Evolutionary conservation across 2,797 vertebrate species (phyloP), one percentile per base, ranked within the genome.

Genomic region (Neosilurus hyrtlii): DNA sequence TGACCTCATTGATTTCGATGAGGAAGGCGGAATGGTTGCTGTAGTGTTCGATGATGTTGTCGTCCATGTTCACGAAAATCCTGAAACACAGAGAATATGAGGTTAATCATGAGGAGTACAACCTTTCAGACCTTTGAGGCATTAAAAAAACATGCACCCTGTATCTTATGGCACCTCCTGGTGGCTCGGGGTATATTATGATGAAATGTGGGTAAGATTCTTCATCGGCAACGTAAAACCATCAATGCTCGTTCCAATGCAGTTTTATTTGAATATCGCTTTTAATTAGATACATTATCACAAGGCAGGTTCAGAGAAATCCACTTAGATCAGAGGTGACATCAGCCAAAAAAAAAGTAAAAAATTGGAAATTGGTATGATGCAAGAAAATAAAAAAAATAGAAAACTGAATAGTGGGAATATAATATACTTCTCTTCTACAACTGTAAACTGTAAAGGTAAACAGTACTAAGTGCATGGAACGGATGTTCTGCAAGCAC

Each of bases 1-100:
- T 92, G 2, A 90, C 80, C 86, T 99, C 96, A 0, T 94, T 94
- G 89, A 97, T 86, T 86, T 98, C 97, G 24, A 99, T 94, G 77
- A 97, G 96, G 87, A 99, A 99, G 84, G 98, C 97, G 0, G 96
- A 94, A 49, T 98, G 98, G 92, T 99, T 99, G 94, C 96, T 98
- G 91, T 99, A 99, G 90, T 99, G 97, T 91, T 97, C 94, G 1
- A 99, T 94, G 88, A 99, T 98, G 93, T 97, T 99, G 91, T 99
- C 94, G 75, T 99, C 98, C 97, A 99, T 99, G 92, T 99, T 98
- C 87, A 99, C 95, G 51, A 96, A 93, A 88, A 99, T 99, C 85
- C 98, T 99, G 83, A 62, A 67, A 75, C 65, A 57, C 14, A 26
- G 5, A 26, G 22, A 18, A 77, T 6, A 65, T 5, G 15, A 49